These are phyloP conservation scores for Stratiomys singularior DNA, from an alignment of 2,888 invertebrate species.

Conservation along the genomic window DNA sequence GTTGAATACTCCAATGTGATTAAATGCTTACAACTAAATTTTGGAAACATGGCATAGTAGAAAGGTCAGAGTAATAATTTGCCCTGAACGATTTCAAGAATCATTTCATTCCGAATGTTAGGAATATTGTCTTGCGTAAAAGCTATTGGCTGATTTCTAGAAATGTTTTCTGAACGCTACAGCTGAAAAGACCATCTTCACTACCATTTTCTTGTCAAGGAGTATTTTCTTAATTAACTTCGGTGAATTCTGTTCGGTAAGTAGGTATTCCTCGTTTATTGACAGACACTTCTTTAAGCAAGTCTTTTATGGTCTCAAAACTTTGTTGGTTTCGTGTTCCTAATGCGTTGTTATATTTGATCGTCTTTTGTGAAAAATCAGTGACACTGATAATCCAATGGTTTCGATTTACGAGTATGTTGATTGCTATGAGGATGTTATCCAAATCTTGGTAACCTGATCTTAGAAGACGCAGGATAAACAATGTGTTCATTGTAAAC, in stretches of 20 bases:
- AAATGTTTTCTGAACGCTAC: background rate
- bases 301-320: constrained; percentile 6
- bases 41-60: background rate
- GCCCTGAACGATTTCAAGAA: background rate
- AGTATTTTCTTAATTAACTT: background rate
- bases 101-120: constrained; percentile 9
- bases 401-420: constrained; percentile 3
- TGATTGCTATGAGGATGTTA: constrained; percentile 8
- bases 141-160: background rate
- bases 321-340: constrained; percentile 3
- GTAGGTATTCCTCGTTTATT: constrained; percentile 8
- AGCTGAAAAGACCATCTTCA: constrained; percentile 25
- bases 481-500: constrained; percentile 10
- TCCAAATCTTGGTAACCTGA: constrained; percentile 17
- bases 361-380: constrained; percentile 15
- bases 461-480: background rate
- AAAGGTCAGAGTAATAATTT: background rate
- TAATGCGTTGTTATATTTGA: constrained; percentile 6
- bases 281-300: constrained; percentile 9
- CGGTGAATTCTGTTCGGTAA: background rate
- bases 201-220: constrained; percentile 10
- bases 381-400: constrained; percentile 12
- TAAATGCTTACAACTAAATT: no score
- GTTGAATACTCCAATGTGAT: no score
- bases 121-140: constrained; percentile 22